Percentiles rank a stretch among this genome's conserved stretches.
Conservation (phyloP, 2,888 invertebrate species). For the Sympetrum striolatum region DNA sequence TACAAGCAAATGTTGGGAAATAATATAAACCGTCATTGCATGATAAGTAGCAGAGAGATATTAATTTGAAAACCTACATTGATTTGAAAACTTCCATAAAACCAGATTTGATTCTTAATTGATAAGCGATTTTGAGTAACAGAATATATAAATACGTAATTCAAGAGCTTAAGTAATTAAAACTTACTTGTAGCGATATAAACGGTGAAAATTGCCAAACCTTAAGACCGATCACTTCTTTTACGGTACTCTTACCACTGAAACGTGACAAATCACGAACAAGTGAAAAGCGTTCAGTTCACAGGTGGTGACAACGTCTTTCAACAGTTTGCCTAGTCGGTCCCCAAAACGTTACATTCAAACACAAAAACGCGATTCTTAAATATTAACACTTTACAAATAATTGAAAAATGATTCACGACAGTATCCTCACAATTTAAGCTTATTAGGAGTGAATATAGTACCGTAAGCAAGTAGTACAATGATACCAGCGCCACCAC, state of each 20-base stretch:
- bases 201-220: not conserved
- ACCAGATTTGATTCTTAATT: too few species aligned
- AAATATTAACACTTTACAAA: not conserved
- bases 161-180: too few species aligned
- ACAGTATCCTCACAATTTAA: not conserved
- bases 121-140: too few species aligned
- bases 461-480: constrained; percentile 28
- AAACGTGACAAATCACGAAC: constrained; percentile 44
- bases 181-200: too few species aligned
- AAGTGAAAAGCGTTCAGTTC: constrained; percentile 34
- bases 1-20: too few species aligned
- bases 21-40: too few species aligned
- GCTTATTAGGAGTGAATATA: not conserved
- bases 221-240: not conserved
- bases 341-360: not conserved
- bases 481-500: constrained; percentile 43
- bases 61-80: too few species aligned
- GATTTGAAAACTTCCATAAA: too few species aligned
- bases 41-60: too few species aligned
- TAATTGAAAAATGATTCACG: not conserved
- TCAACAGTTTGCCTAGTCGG: not conserved
- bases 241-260: constrained; percentile 12
- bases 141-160: too few species aligned
- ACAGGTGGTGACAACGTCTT: constrained; percentile 34
- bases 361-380: not conserved